A percentile compares a stretch with the other conserved stretches of the same genome.
These are phyloP conservation scores for Piezodorus guildinii DNA, from an alignment of 1,140 invertebrate genomes.

Conservation along the genomic window DNA sequence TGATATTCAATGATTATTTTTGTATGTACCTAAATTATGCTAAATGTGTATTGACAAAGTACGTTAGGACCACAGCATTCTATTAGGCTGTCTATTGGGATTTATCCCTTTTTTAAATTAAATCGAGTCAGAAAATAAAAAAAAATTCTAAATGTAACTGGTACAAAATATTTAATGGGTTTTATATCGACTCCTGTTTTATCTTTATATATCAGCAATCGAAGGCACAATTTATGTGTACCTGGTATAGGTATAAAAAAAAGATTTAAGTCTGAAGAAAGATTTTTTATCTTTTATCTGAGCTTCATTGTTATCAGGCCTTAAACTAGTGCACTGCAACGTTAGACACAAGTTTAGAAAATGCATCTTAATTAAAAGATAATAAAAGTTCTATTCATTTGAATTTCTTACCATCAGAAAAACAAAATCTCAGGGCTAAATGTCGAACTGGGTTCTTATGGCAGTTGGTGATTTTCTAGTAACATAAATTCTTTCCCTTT, in stretches of 20 bases:
- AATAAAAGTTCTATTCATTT: background rate
- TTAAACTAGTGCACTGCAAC: constrained; percentile 13
- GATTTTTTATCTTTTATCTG: constrained; percentile 11
- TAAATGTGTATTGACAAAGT: constrained; percentile 14
- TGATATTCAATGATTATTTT: constrained; percentile 16
- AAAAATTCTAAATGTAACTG: constrained; percentile 15
- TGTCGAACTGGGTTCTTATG: no score
- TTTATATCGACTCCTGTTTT: constrained; percentile 1
- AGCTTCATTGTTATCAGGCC: constrained; percentile 15
- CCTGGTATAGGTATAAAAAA: constrained; percentile 11
- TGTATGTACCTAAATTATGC: constrained; percentile 15
- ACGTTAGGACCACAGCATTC: constrained; percentile 10
- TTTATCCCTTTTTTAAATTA: constrained; percentile 1
- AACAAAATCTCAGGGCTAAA: background rate
- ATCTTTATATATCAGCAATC: constrained; percentile 12
- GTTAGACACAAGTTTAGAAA: background rate
- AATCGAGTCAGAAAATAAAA: background rate
- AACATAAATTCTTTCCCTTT: background rate
- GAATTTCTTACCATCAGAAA: background rate
- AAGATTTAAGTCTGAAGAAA: constrained; percentile 12
- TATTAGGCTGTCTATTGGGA: constrained; percentile 3
- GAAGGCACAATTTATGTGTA: constrained; percentile 18
- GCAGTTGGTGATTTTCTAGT: background rate
- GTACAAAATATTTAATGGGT: constrained; percentile 3
- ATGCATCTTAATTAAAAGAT: background rate